Evolutionary conservation across 2,888 invertebrate genomes (phyloP).

Genomic region (Drosophila quinaria): DNA sequence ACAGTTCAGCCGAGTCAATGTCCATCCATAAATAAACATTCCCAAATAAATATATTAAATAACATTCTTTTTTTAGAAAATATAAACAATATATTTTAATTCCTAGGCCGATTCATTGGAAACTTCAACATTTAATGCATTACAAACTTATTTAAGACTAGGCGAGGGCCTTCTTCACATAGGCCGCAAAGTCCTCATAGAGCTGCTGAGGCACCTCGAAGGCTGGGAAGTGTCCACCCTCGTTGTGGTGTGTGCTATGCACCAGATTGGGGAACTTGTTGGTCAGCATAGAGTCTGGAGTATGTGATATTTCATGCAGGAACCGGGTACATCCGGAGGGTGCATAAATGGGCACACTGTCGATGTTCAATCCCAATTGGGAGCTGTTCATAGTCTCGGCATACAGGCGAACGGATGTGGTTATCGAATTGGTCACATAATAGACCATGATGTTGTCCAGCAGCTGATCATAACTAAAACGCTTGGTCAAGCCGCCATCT

Average conservation of each 20-base stretch:
- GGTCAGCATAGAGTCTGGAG: slow-evolving; percentile 88
- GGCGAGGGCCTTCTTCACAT: slow-evolving; percentile 85
- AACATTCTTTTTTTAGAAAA: not conserved
- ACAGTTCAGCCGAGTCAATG: not conserved
- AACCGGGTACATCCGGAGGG: slow-evolving; percentile 92
- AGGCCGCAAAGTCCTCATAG: slow-evolving; percentile 89
- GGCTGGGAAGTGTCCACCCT: slow-evolving; percentile 95
- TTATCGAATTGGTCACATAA: slow-evolving; percentile 91
- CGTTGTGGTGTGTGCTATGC: slow-evolving; percentile 88
- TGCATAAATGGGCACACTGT: slow-evolving; percentile 88
- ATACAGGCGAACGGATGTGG: slow-evolving; percentile 90
- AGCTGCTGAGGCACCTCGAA: slow-evolving; percentile 91
- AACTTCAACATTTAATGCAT: slow-evolving; percentile 19
- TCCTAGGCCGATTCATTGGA: slow-evolving; percentile 32
- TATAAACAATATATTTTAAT: slow-evolving; percentile 30
- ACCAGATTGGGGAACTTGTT: slow-evolving; percentile 89
- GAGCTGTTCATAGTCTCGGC: slow-evolving; percentile 87
- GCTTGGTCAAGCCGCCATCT: slow-evolving; percentile 89
- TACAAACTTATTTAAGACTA: slow-evolving; percentile 15
- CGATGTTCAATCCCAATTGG: slow-evolving; percentile 66
- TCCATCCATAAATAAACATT: not conserved
- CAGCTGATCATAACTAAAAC: slow-evolving; percentile 86
- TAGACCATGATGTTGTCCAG: slow-evolving; percentile 93
- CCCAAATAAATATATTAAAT: not conserved
- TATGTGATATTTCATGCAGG: slow-evolving; percentile 89